Evolutionary conservation across 2,113 vertebrate species (phyloP), one percentile per base, ranked within the genome.

Genomic region (Sitta europaea): DNA sequence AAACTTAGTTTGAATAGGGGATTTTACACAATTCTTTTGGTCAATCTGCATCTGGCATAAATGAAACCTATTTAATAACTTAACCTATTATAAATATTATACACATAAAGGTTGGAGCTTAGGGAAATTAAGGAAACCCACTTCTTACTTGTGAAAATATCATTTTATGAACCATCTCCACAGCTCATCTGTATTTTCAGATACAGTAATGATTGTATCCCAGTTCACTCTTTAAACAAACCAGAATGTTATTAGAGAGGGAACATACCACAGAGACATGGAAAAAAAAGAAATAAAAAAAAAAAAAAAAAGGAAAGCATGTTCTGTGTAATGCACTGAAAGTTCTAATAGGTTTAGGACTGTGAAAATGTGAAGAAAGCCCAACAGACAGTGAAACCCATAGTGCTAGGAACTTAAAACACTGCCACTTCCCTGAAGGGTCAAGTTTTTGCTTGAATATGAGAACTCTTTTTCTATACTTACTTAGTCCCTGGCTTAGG

Each of bases 141-240:
- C 50, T 72, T 96, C 54, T 85, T 72, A 50, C 45, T 94, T 68
- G 53, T 65, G 35, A 86, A 93, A 90, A 93, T 38, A 90, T 20
- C 20, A 51, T 90, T 95, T 95, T 86, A 90, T 35, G 42, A 54
- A 78, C 42, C 47, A 88, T 65, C 42, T 93, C 51, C 42, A 86
- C 38, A 72, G 50, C 29, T 82, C 45, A 78, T 70, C 50, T 90
- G 4, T 25, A 54, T 70, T 95, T 93, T 93, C 81, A 88, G 47
- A 70, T 66, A 82, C 0, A 80, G 33, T n/a, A 95, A 79, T 54
- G 25, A 84, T 9, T 55, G 12, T 25, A 85, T 66, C 48, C 78
- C 78, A 72, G 51, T 70, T 90, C 2, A 6, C 35, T 85, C 71
- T 88, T 93, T 90, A 91, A 96, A 90, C 81, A 85, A 96, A 88